Evolutionary conservation across 2,888 invertebrate species (phyloP), one percentile per base, ranked within the genome.

Genomic region (Oxyteleia sp.): DNA sequence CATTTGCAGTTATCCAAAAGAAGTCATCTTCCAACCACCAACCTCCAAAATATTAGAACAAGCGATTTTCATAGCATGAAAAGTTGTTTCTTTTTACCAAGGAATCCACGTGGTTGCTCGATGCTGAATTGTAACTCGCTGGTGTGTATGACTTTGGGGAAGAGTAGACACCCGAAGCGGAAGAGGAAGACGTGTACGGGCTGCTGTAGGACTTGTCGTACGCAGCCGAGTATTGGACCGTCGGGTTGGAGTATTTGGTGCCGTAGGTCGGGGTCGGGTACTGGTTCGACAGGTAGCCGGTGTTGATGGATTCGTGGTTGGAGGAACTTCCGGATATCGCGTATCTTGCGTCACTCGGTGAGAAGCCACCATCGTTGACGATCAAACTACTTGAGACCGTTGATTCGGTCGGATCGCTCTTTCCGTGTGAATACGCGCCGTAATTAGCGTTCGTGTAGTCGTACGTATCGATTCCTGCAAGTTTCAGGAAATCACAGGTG

Each of bases 341-440:
- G 69, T 80, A 84, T 51, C 82, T 75, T 35, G 81, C 81, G 72
- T 84, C 79, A 53, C 82, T 84, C 13, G 82, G 75, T 3, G 84
- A 71, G 59, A 79, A 84, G 32, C 75, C 79, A 32, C 66, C 66
- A 8, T 76, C 76, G 13, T 76, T 76, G 53, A 84, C 84, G 59
- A 79, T 57, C 43, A 82, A 23, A 26, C 79, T 72, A 47, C 63
- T 80, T 20, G 76, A 61, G 45, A 66, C 80, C n/a, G 76, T 45
- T 51, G 85, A 76, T 64, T 85, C 82, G 57, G 80, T 78, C 53
- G 80, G 80, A 20, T 84, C 84, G 47, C 79, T 84, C 59, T 82
- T 84, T 86, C 87, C 57, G 84, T 82, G 71, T 80, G 85, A 82
- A 87, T 90, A 71, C 87, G 87, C 88, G 66, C 57, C 81, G 43